Evolutionary conservation across 1,140 invertebrate species (phyloP).

Genomic region (Leptinotarsa defecta): DNA sequence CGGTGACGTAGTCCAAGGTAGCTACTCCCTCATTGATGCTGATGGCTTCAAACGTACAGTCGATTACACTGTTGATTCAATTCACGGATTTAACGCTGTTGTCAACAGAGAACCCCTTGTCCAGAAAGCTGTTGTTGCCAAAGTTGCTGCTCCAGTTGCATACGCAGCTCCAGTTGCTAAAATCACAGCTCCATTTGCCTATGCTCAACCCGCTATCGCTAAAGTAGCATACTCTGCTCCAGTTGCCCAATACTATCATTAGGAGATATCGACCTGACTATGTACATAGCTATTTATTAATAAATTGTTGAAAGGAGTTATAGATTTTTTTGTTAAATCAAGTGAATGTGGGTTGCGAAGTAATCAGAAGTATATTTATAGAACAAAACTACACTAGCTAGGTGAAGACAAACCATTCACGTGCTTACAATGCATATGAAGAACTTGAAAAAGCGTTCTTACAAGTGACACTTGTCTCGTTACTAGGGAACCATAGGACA

Average conservation of each 20-base stretch:
- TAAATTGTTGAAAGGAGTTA: neutral
- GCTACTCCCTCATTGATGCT: conserved; percentile 67
- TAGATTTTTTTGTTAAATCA: neutral
- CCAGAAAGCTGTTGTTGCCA: neutral
- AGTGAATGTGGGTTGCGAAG: neutral
- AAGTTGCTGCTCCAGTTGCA: conserved; percentile 42
- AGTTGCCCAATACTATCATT: conserved; percentile 20
- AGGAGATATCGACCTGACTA: neutral
- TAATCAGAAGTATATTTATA: too few species aligned
- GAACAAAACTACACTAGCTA: too few species aligned
- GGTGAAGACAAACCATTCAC: too few species aligned
- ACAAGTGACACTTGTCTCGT: too few species aligned
- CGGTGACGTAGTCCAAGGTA: conserved; percentile 69
- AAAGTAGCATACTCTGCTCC: conserved; percentile 28
- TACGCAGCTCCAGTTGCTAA: conserved; percentile 20
- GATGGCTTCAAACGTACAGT: conserved; percentile 64
- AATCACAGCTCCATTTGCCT: conserved; percentile 16
- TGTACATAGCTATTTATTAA: conserved; percentile 18
- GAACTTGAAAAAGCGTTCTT: too few species aligned
- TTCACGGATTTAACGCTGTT: conserved; percentile 61
- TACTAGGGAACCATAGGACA: too few species aligned
- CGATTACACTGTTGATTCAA: conserved; percentile 67
- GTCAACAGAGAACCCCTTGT: conserved; percentile 52
- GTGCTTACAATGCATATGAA: too few species aligned
- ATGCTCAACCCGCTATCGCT: conserved; percentile 28